Conservation (phyloP, 30 jellyfish, hydroid and myxozoan genomes). For the Cassiopea xamachana region DNA sequence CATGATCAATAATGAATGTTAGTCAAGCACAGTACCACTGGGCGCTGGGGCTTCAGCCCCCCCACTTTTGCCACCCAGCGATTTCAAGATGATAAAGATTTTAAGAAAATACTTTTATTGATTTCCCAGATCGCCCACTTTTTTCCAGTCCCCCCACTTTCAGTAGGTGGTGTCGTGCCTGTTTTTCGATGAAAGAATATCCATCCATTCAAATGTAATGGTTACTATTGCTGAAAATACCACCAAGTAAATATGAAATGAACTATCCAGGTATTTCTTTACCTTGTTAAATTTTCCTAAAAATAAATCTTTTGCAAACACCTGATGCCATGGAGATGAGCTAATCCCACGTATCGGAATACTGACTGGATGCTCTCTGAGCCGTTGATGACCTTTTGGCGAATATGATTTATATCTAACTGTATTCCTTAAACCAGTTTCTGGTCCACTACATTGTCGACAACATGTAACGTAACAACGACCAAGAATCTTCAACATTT, state of each 20-base stretch:
- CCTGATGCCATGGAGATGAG: not conserved
- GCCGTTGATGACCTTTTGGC: not conserved
- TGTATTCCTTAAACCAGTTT: not conserved
- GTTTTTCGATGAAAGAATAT: no score
- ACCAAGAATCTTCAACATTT: not conserved
- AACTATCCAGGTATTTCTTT: not conserved
- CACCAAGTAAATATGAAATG: not conserved
- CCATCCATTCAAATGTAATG: no score
- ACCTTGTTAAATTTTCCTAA: slow-evolving; percentile 63
- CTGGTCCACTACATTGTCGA: not conserved
- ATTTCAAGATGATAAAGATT: no score
- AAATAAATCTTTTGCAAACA: slow-evolving; percentile 62
- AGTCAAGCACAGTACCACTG: no score
- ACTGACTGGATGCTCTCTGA: not conserved
- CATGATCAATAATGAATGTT: no score
- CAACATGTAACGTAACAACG: not conserved
- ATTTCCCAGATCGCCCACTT: no score
- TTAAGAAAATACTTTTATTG: no score
- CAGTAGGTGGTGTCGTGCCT: no score
- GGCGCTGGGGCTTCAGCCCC: no score
- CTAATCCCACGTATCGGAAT: not conserved
- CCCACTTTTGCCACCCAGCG: no score
- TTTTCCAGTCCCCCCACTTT: no score
- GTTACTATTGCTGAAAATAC: not conserved
- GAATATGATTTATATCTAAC: not conserved